Evolutionary conservation across 2,888 invertebrate species (phyloP).

Genomic region (Hylaea fasciaria): DNA sequence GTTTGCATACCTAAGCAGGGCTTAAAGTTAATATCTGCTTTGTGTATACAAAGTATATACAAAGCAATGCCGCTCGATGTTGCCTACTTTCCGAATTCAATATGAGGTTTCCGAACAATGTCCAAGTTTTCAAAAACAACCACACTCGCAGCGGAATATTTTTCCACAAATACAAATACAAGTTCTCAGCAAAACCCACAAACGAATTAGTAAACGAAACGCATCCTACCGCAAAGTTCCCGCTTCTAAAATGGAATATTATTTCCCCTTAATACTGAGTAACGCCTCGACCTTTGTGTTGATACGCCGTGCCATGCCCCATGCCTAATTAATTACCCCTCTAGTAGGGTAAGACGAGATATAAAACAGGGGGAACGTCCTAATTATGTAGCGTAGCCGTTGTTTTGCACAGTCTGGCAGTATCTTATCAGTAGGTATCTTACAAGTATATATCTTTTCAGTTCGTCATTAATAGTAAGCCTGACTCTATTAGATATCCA

Average conservation of each 20-base stretch:
- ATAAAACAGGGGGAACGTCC: slow-evolving; percentile 37
- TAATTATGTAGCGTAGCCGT: slow-evolving; percentile 39
- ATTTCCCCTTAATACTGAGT: slow-evolving; percentile 28
- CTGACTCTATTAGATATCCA: too few relatives aligned
- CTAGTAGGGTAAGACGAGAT: slow-evolving; percentile 27
- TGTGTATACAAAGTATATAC: too few relatives aligned
- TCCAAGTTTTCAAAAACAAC: not conserved
- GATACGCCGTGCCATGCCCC: slow-evolving; percentile 21
- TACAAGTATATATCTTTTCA: too few relatives aligned
- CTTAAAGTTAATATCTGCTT: too few relatives aligned
- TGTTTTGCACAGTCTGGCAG: slow-evolving; percentile 18
- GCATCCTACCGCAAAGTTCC: too few relatives aligned
- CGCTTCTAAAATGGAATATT: slow-evolving; percentile 22
- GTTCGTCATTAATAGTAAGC: too few relatives aligned
- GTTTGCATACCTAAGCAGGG: too few relatives aligned
- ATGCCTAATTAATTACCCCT: slow-evolving; percentile 20
- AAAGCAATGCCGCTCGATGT: too few relatives aligned
- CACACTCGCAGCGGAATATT: not conserved
- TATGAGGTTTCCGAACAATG: not conserved
- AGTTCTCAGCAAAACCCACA: not conserved
- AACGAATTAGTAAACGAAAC: too few relatives aligned
- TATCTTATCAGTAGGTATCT: too few relatives aligned
- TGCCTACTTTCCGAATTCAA: too few relatives aligned
- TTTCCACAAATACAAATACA: not conserved
- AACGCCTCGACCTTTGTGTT: slow-evolving; percentile 28